These are phyloP conservation scores for Burhinus oedicnemus DNA, from an alignment of 2,113 vertebrate genomes.

Conservation along the genomic window DNA sequence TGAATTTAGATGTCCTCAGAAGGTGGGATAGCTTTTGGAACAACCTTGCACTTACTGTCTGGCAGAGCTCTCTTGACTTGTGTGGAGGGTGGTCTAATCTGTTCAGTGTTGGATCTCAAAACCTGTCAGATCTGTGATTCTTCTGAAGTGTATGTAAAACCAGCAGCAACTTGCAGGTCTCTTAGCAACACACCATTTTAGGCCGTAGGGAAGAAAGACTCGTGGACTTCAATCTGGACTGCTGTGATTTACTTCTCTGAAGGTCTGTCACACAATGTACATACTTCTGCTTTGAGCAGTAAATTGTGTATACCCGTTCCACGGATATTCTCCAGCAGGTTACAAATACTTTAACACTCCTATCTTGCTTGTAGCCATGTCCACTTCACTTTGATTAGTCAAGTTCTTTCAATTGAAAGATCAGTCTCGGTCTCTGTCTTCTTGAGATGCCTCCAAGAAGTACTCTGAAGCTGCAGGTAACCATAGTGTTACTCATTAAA, in stretches of 20 bases:
- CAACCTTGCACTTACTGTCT: neutral
- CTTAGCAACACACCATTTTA: neutral
- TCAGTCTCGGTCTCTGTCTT: neutral
- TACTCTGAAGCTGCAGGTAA: neutral
- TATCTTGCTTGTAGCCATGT: neutral
- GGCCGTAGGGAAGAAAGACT: neutral
- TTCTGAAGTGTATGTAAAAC: neutral
- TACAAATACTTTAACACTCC: neutral
- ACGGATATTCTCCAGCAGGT: neutral
- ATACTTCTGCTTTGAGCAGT: neutral
- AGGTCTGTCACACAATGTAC: neutral
- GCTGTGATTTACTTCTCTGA: neutral
- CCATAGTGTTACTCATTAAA: neutral
- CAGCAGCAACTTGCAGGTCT: neutral
- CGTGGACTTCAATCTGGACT: neutral
- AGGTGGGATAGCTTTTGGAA: neutral
- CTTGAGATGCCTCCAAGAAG: neutral
- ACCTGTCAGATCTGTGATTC: neutral
- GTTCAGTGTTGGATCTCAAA: neutral
- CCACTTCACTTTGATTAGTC: neutral
- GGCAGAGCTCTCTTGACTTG: neutral
- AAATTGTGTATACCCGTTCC: neutral
- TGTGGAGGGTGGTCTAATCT: neutral
- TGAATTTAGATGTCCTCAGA: neutral
- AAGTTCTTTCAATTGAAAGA: neutral